Evolutionary conservation across 2,888 invertebrate genomes (phyloP).

Genomic region (Leptopilina myrica): DNA sequence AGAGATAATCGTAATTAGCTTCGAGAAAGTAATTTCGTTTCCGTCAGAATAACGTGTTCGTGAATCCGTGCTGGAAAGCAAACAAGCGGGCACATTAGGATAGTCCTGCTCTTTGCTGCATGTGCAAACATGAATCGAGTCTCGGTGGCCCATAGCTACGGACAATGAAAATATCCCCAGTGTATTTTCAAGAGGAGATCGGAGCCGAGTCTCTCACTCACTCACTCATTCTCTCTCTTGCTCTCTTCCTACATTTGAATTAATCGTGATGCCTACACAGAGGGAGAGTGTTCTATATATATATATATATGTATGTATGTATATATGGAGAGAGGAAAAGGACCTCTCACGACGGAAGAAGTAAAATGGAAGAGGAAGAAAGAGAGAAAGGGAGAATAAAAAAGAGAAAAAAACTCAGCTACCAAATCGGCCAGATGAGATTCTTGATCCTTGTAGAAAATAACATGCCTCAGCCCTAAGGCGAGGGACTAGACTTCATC

Average conservation of each 20-base stretch:
- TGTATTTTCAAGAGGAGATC: constrained; percentile 42
- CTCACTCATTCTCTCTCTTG: too few relatives aligned
- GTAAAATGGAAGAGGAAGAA: background rate
- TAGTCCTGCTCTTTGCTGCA: constrained; percentile 41
- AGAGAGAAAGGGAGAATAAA: background rate
- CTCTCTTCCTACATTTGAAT: constrained; percentile 35
- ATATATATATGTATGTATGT: background rate
- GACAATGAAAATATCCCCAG: constrained; percentile 40
- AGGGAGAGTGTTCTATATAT: constrained; percentile 6
- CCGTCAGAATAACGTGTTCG: constrained; percentile 7
- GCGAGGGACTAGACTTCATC: constrained; percentile 37
- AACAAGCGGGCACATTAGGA: constrained; percentile 41
- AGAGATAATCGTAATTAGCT: constrained; percentile 14
- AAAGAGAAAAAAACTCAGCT: constrained; percentile 18
- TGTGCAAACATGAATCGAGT: constrained; percentile 40
- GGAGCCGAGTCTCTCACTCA: constrained; percentile 7
- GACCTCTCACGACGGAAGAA: constrained; percentile 34
- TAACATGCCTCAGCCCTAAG: constrained; percentile 37
- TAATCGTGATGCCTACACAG: constrained; percentile 36
- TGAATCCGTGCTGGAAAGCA: constrained; percentile 32
- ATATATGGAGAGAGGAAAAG: constrained; percentile 18
- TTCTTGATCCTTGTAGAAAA: constrained; percentile 41
- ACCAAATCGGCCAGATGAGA: constrained; percentile 38
- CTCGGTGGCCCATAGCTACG: constrained; percentile 32
- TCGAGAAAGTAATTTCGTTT: constrained; percentile 14